Conservation (phyloP, 2,888 invertebrate species). For the Tromatobia lineatoria region DNA sequence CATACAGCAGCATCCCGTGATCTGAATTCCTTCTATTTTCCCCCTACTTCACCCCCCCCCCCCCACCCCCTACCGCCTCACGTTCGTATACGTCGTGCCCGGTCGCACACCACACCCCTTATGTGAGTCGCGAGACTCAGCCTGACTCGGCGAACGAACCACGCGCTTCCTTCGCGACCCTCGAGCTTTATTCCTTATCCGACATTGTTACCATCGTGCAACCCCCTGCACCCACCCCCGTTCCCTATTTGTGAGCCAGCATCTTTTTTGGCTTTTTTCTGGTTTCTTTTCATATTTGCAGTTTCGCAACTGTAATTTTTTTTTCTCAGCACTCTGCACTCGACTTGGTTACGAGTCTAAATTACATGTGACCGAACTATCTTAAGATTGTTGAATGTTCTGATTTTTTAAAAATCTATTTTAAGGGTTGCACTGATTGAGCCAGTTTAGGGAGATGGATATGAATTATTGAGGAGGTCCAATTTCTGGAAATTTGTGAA, state of each 20-base stretch:
- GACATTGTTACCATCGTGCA: slow-evolving; percentile 83
- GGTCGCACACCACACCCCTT: slow-evolving; percentile 63
- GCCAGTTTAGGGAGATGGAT: background rate
- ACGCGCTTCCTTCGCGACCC: slow-evolving; percentile 64
- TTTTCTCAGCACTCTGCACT: background rate
- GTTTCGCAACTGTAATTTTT: background rate
- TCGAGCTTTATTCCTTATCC: slow-evolving; percentile 82
- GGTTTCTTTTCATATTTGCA: slow-evolving; percentile 8
- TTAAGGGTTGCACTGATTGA: background rate
- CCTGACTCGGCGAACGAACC: slow-evolving; percentile 63
- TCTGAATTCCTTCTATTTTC: slow-evolving; percentile 84
- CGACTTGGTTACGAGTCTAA: background rate
- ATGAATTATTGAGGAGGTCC: too few relatives aligned
- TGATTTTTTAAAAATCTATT: too few relatives aligned
- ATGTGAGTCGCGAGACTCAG: slow-evolving; percentile 45
- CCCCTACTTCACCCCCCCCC: slow-evolving; percentile 70
- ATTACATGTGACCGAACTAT: background rate
- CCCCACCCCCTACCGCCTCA: slow-evolving; percentile 32
- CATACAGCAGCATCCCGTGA: slow-evolving; percentile 79
- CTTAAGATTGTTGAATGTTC: too few relatives aligned
- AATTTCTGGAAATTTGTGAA: too few relatives aligned
- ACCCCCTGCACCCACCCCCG: slow-evolving; percentile 65
- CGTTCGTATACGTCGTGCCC: slow-evolving; percentile 60
- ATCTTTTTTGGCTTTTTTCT: slow-evolving; percentile 48
- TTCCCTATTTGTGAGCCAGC: slow-evolving; percentile 63